Conservation (phyloP, 2,113 vertebrate species). For the Halichoerus grypus region DNA sequence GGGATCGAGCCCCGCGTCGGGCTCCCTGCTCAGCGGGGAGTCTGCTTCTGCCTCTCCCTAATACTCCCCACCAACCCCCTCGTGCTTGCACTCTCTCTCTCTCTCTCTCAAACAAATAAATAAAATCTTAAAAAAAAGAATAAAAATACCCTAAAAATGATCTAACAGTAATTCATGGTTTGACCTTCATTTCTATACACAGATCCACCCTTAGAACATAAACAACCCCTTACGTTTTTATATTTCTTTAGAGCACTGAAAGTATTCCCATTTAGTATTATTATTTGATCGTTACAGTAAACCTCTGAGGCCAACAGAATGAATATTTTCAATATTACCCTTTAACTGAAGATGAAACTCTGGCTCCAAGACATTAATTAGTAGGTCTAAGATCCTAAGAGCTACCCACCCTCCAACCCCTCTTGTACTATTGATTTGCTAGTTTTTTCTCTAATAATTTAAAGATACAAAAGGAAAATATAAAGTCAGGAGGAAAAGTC, state of each 20-base stretch:
- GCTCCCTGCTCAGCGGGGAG: no score
- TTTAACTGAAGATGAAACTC: background rate
- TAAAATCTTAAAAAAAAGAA: background rate
- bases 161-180: background rate
- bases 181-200: background rate
- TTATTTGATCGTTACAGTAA: background rate
- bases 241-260: background rate
- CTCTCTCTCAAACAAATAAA: no score
- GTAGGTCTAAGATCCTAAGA: background rate
- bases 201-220: background rate
- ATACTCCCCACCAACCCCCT: no score
- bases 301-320: background rate
- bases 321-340: background rate
- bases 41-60: no score
- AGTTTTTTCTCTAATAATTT: background rate
- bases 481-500: conserved; percentile 7
- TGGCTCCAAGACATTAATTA: background rate
- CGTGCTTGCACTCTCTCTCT: no score
- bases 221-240: background rate
- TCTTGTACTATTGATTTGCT: background rate
- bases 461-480: conserved; percentile 17
- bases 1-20: no score
- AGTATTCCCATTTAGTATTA: background rate
- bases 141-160: background rate
- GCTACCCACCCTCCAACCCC: background rate